Conservation (phyloP, 2,888 invertebrate genomes). For the Lymantria monacha region DNA sequence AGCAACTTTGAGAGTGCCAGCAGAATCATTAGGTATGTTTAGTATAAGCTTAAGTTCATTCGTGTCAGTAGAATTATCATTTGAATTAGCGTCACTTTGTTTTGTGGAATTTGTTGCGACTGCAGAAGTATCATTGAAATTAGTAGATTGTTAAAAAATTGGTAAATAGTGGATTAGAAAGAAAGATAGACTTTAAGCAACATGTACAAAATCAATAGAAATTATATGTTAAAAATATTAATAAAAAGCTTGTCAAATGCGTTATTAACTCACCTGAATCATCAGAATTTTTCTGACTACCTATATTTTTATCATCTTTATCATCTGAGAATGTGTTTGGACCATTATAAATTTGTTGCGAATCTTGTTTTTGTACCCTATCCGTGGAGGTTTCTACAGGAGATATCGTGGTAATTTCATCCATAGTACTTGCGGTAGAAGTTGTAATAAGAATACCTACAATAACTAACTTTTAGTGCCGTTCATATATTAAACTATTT, state of each 20-base stretch:
- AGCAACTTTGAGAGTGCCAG: constrained; percentile 15
- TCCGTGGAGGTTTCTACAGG: constrained; percentile 22
- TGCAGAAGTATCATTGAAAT: constrained; percentile 10
- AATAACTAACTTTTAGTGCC: no score
- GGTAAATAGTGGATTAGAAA: constrained; percentile 17
- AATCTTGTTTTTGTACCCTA: constrained; percentile 8
- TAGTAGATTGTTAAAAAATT: constrained; percentile 12
- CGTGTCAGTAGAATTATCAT: constrained; percentile 5
- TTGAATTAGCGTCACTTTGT: constrained; percentile 15
- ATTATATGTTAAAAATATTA: neutral
- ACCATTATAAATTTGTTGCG: neutral
- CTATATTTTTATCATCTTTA: neutral
- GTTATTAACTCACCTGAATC: neutral
- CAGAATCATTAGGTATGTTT: constrained; percentile 12
- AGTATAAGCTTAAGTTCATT: constrained; percentile 16
- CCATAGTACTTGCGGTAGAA: neutral
- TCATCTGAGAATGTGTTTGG: neutral
- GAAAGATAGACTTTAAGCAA: constrained; percentile 6
- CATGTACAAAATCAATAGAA: neutral
- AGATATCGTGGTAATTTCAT: constrained; percentile 20
- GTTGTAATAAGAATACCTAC: neutral
- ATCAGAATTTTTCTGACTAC: neutral
- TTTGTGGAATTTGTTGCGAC: constrained; percentile 5
- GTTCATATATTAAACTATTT: no score
- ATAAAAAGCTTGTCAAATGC: no score